Conservation (phyloP, 2,888 invertebrate species). For the Acanthosepion esculentum region DNA sequence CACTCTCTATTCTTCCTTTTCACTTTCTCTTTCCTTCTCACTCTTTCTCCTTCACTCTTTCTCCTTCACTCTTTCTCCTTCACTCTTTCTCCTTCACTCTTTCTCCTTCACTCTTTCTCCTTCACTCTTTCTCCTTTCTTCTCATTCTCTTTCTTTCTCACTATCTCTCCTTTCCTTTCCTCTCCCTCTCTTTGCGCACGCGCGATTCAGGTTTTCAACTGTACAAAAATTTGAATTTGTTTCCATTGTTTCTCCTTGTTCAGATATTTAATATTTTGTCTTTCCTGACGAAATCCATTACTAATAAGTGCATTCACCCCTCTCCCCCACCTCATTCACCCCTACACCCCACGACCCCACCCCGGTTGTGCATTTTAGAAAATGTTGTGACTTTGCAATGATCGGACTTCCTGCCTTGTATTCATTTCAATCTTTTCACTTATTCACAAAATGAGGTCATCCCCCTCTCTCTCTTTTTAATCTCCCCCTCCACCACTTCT, state of each 20-base stretch:
- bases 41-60: too few relatives aligned
- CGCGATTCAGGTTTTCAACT: neutral
- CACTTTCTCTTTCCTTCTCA: too few relatives aligned
- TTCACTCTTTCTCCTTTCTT: too few relatives aligned
- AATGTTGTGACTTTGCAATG: slow-evolving; percentile 14
- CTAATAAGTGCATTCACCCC: too few relatives aligned
- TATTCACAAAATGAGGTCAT: neutral
- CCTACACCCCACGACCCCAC: too few relatives aligned
- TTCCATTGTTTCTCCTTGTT: neutral
- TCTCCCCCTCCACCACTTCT: neutral
- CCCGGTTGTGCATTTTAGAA: neutral
- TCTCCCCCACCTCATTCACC: too few relatives aligned
- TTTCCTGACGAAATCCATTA: neutral
- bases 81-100: too few relatives aligned
- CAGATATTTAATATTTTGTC: neutral
- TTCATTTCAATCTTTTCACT: neutral
- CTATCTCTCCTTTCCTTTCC: neutral
- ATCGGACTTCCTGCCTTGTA: neutral
- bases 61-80: too few relatives aligned
- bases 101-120: too few relatives aligned
- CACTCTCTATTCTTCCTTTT: too few relatives aligned
- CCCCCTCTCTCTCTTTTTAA: neutral
- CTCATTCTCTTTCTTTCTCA: too few relatives aligned
- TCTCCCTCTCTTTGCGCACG: neutral
- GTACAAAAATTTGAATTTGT: neutral